phyloP scores from a whole-genome alignment of 2,113 vertebrate genomes.

The Varanus salvator region DNA sequence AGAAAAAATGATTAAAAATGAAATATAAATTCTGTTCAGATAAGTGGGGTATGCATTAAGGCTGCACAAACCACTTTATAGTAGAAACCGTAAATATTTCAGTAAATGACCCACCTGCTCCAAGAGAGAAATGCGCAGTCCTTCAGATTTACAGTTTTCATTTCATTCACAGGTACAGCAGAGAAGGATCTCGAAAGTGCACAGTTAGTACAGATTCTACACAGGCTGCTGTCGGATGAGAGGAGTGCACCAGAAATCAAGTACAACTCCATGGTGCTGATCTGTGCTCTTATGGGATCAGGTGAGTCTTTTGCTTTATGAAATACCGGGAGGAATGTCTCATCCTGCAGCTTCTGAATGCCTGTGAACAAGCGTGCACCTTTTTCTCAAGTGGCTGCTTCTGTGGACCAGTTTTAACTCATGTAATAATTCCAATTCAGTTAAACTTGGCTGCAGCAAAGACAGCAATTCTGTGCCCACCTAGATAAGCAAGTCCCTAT shows the following conservation, averaged over 20 bases:
- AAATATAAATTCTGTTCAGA: background rate
- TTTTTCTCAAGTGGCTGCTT: background rate
- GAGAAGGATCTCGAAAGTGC: slow-evolving; percentile 94
- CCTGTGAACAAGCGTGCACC: background rate
- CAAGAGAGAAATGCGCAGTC: background rate
- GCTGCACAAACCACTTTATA: slow-evolving; percentile 6
- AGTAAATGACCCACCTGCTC: background rate
- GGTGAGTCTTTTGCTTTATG: slow-evolving; percentile 77
- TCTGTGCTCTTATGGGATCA: slow-evolving; percentile 94
- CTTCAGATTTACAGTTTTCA: slow-evolving; percentile 39
- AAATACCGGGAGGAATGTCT: background rate
- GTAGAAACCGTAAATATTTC: background rate
- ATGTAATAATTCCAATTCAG: background rate
- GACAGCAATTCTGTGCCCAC: background rate
- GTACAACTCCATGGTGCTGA: slow-evolving; percentile 98
- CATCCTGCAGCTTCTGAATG: background rate
- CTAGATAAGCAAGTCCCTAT: background rate
- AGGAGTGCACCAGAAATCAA: slow-evolving; percentile 97
- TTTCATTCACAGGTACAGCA: slow-evolving; percentile 83
- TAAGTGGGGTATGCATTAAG: background rate
- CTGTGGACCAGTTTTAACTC: background rate
- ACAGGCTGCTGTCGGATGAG: slow-evolving; percentile 93
- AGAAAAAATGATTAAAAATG: slow-evolving; percentile 26
- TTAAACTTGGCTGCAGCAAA: background rate
- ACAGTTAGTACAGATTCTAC: slow-evolving; percentile 91